Evolutionary conservation across 2,888 invertebrate genomes (phyloP).

Genomic region (Tetranychus truncatus): DNA sequence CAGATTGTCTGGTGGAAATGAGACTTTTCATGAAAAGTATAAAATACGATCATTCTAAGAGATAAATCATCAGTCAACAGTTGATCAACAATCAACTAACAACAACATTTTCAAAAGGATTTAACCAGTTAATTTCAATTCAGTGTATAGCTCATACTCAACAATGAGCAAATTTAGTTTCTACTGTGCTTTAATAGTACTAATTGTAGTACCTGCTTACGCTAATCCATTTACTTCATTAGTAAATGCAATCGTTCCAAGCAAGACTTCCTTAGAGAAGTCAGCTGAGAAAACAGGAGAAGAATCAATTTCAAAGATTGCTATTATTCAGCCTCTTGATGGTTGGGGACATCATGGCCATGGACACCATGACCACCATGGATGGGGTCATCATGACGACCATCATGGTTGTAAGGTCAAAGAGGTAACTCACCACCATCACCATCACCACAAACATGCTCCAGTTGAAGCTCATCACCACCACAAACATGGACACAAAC

Average conservation of each 20-base stretch:
- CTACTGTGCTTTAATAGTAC: background rate
- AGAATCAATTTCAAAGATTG: background rate
- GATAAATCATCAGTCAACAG: background rate
- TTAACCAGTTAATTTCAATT: background rate
- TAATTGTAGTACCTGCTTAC: background rate
- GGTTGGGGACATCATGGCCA: background rate
- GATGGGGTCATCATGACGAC: background rate
- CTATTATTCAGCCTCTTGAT: background rate
- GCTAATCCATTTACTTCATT: background rate
- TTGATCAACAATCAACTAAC: conserved; percentile 1
- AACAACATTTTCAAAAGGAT: background rate
- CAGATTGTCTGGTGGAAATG: no score
- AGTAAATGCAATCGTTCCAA: background rate
- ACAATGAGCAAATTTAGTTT: background rate
- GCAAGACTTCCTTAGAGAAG: background rate
- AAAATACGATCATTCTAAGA: no score
- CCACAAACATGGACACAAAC: background rate
- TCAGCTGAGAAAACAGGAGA: background rate
- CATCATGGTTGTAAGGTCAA: background rate
- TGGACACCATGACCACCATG: background rate
- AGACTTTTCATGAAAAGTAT: no score
- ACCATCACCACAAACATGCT: background rate
- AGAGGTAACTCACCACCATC: background rate
- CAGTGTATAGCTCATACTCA: background rate
- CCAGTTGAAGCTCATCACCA: background rate